Base-by-base conservation (phyloP, 1,140 invertebrate genomes). In the Cydia fagiglandana region DNA sequence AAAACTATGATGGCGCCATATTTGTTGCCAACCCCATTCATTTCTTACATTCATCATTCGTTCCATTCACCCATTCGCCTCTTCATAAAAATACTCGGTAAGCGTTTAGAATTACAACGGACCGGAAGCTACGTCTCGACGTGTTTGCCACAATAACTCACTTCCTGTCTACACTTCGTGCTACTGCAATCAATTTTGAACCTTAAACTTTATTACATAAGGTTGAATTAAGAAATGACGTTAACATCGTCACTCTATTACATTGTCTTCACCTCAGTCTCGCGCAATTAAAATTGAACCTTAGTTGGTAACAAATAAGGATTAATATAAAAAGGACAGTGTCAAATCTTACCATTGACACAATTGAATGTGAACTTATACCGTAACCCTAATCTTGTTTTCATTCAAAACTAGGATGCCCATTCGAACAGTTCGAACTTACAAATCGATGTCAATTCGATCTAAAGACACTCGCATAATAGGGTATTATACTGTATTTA, bases 111-210 rank as follows among this genome's bases (percentile, higher is more conserved):
- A 61, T 61, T 10, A 61, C 56, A 61, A 61, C 17, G 10, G 9
- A 61, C 17, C 56, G 56, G 56, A 61, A 61, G 56, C 56, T 7
- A 24, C 6, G 56, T 61, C 56, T 20, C 17, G 56, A 61, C 56
- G 56, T 61, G 56, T 61, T 61, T 24, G 20, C 56, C 56, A 61
- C 56, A 61, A 61, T 61, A 61, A 61, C 56, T 61, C 56, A 61
- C 56, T 61, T 61, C 56, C 56, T 61, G 56, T 61, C 56, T 61
- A 24, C 56, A 61, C 56, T 61, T 10, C n/a, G n/a, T 61, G 20
- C 56, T 12, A 4, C 6, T 10, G n/a, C 56, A 24, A 24, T 20
- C 56, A 3, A 61, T 24, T 24, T 56, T 61, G 3, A 20, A 61
- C 56, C 20, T 61, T 61, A 61, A 2, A 24, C 17, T 61, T 61